These are phyloP conservation scores for Pheosia tremula DNA, from an alignment of 2,888 invertebrate genomes.

Conservation along the genomic window DNA sequence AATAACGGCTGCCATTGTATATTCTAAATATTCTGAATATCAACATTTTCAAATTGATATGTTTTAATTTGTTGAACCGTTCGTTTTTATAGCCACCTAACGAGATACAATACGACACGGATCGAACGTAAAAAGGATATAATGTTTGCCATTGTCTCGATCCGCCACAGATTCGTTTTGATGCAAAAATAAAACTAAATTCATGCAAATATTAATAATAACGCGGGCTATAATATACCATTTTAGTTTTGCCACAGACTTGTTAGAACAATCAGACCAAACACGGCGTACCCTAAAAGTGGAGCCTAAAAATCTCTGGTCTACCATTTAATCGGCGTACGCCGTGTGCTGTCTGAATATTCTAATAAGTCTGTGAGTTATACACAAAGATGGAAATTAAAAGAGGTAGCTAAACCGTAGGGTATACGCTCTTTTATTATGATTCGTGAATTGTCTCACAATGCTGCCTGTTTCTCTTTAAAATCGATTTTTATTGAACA, in stretches of 20 bases:
- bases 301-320: no score
- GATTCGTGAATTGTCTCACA: slow-evolving; percentile 68
- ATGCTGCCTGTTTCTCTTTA: slow-evolving; percentile 65
- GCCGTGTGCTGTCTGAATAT: no score
- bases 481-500: slow-evolving; percentile 78
- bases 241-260: no score
- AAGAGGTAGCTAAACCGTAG: not conserved
- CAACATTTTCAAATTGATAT: no score
- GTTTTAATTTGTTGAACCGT: no score
- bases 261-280: no score
- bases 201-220: not conserved
- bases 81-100: not conserved
- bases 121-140: slow-evolving; percentile 31
- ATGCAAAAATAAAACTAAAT: slow-evolving; percentile 33
- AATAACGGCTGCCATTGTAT: no score
- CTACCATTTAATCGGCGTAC: no score
- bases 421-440: slow-evolving; percentile 59
- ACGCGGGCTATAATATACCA: no score
- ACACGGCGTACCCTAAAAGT: no score
- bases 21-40: no score
- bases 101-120: slow-evolving; percentile 24
- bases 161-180: slow-evolving; percentile 33
- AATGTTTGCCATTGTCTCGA: slow-evolving; percentile 37
- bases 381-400: slow-evolving; percentile 12
- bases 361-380: no score